phyloP scores from a whole-genome alignment of 2,888 invertebrate species.

The Troides helena region DNA sequence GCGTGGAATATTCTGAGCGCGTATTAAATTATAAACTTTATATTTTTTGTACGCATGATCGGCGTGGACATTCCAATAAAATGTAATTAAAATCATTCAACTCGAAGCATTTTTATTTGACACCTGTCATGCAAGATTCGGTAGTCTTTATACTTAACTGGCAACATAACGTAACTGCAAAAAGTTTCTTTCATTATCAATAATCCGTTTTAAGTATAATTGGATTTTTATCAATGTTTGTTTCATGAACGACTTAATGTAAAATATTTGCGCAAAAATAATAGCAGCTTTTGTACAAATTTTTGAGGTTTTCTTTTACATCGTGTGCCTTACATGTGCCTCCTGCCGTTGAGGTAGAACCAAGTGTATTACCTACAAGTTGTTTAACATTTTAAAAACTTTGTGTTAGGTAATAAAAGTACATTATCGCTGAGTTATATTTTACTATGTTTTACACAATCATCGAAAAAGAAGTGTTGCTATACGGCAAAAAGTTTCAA shows the following conservation, averaged over 20 bases:
- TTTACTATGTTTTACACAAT: neutral
- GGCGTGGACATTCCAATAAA: constrained; percentile 29
- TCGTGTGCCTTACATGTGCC: constrained; percentile 24
- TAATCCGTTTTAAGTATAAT: neutral
- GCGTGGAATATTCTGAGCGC: constrained; percentile 33
- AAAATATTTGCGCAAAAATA: neutral
- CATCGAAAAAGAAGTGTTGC: constrained; percentile 4
- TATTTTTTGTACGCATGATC: constrained; percentile 21
- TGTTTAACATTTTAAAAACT: neutral
- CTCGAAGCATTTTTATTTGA: constrained; percentile 23
- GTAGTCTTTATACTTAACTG: neutral
- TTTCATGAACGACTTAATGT: neutral
- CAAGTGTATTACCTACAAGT: neutral
- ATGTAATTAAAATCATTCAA: constrained; percentile 17
- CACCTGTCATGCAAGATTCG: constrained; percentile 10
- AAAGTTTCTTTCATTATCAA: neutral
- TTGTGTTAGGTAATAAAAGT: neutral
- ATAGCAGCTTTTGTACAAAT: neutral
- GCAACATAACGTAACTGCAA: neutral
- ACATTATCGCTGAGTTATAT: neutral
- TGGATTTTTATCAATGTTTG: neutral
- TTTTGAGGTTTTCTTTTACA: neutral
- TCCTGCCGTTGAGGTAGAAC: neutral
- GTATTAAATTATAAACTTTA: constrained; percentile 1
- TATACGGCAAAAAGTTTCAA: constrained; percentile 3